Evolutionary conservation across 2,888 invertebrate genomes (phyloP).

Genomic region (Drosophila atripex): DNA sequence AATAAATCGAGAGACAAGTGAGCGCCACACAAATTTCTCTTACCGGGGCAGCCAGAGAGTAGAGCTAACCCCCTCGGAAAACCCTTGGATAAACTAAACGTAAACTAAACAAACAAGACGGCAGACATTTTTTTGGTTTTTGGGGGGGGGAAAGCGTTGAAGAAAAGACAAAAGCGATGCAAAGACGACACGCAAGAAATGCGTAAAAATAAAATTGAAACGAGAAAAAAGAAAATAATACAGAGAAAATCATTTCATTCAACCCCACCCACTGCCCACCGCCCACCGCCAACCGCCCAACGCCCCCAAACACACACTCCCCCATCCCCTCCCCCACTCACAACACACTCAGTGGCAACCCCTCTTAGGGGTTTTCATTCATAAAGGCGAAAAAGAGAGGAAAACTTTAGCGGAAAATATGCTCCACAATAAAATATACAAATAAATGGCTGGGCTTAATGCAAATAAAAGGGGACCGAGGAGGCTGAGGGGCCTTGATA

Average conservation of each 20-base stretch:
- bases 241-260: slow-evolving; percentile 52
- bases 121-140: slow-evolving; percentile 21
- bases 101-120: slow-evolving; percentile 54
- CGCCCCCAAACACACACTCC: slow-evolving; percentile 18
- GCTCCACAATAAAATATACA: slow-evolving; percentile 75
- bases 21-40: slow-evolving; percentile 26
- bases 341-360: slow-evolving; percentile 6
- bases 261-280: slow-evolving; percentile 9
- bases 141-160: slow-evolving; percentile 13
- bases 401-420: slow-evolving; percentile 76
- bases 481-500: slow-evolving; percentile 35
- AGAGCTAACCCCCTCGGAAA: slow-evolving; percentile 36
- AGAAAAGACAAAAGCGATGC: slow-evolving; percentile 36
- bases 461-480: slow-evolving; percentile 58
- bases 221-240: slow-evolving; percentile 37
- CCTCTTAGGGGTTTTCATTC: slow-evolving; percentile 63
- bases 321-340: not conserved
- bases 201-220: slow-evolving; percentile 77
- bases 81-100: slow-evolving; percentile 49
- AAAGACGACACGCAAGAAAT: slow-evolving; percentile 70
- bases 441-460: slow-evolving; percentile 73
- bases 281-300: not conserved
- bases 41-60: slow-evolving; percentile 55
- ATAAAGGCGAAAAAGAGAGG: slow-evolving; percentile 56
- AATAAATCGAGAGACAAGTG: slow-evolving; percentile 64